Base-by-base conservation (phyloP, 2,797 vertebrate genomes). In the Distichodus sexfasciatus region DNA sequence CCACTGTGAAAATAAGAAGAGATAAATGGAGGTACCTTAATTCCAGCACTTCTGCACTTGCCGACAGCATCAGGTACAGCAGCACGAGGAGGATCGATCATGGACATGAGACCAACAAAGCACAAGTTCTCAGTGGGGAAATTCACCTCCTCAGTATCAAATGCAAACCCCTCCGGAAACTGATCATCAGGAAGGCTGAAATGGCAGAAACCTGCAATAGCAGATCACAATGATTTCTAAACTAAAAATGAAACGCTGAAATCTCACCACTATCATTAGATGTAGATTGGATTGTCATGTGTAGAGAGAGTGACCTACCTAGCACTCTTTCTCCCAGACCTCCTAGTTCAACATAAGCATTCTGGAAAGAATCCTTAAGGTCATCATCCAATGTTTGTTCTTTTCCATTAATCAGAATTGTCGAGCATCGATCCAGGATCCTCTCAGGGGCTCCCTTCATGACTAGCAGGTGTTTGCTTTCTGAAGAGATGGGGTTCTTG, bases 371-470 rank as follows among this genome's bases (percentile, higher is more conserved):
- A 0, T 97, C 96, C 69, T 95, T 98, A 85, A 96, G 59, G 79
- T 98, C 95, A 0, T 96, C 95, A 0, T 97, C 94, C 76, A 98
- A 86, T 0, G 86, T 69, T 74, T 94, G 91, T 78, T 95, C 94
- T 81, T 96, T 97, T 72, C 96, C 96, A 0, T 95, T 90, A 1
- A 96, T 60, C 33, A 98, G 28, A 78, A 98, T 98, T 59, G 90
- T 88, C 83, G 91, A 92, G 81, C 96, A 98, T 29, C 95, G 92
- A 82, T 98, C 96, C 85, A 98, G 76, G 71, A 98, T 98, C 76
- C 96, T 92, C 76, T 98, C 96, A 0, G 96, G 96, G 12, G 96
- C 95, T 0, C 96, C 96, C 79, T 98, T 98, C 96, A 98, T 98
- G 74, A 98, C 96, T 79, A 98, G 82, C 68, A 98, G 83, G 79